These are phyloP conservation scores for Smittia sp. DNA, from an alignment of 2,888 invertebrate species.

Conservation along the genomic window DNA sequence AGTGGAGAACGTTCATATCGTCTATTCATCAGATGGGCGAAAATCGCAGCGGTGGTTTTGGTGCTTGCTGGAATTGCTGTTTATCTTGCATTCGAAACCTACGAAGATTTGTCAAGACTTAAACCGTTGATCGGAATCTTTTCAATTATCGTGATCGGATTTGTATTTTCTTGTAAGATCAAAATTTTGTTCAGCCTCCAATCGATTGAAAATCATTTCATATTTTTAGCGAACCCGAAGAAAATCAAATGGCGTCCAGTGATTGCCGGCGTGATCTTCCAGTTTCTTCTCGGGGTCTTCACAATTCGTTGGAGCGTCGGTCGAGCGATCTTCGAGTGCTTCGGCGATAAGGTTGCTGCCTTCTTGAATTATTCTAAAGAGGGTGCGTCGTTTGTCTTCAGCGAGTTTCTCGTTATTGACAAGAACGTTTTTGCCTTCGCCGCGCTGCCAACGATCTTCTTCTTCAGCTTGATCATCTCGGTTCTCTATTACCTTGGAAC, in stretches of 20 bases:
- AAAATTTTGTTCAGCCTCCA: neutral
- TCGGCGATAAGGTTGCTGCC: conserved; percentile 63
- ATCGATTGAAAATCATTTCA: neutral
- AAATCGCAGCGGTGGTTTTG: conserved; percentile 54
- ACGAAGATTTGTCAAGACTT: conserved; percentile 59
- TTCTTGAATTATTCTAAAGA: conserved; percentile 77
- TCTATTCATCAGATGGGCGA: neutral
- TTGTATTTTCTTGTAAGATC: conserved; percentile 56
- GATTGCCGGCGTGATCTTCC: conserved; percentile 73
- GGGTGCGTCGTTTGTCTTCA: conserved; percentile 85
- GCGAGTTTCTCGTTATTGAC: conserved; percentile 60
- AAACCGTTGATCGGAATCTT: conserved; percentile 67
- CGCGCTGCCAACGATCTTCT: conserved; percentile 86
- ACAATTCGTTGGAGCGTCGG: conserved; percentile 85
- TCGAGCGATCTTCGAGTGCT: conserved; percentile 60
- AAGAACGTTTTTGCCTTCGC: conserved; percentile 79
- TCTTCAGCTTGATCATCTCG: conserved; percentile 88
- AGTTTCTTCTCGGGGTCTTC: conserved; percentile 79
- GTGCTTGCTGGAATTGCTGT: conserved; percentile 53
- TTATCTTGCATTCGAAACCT: conserved; percentile 66
- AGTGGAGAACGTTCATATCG: conserved; percentile 42
- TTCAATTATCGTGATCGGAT: conserved; percentile 63
- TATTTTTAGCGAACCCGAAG: neutral
- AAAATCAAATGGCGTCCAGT: conserved; percentile 79
- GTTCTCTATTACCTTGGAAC: conserved; percentile 84